Percentiles rank a stretch among this genome's conserved stretches.
Conservation (phyloP, 2,888 invertebrate genomes). For the Sepiola atlantica region DNA sequence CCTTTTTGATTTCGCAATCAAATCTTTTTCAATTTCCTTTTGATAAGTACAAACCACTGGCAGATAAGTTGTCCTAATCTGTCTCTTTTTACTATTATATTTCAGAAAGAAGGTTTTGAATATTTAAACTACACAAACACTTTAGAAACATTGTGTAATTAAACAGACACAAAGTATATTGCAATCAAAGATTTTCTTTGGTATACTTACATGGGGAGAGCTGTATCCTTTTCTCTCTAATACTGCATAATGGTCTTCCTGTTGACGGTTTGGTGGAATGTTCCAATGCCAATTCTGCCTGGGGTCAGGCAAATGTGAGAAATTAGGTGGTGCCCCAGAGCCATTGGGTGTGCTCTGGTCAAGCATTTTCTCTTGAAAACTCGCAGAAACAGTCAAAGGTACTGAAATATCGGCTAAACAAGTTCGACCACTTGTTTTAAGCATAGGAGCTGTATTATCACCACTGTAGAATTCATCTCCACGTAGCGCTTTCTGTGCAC, state of each 20-base stretch:
- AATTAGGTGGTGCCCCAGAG: constrained; percentile 53
- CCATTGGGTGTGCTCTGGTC: constrained; percentile 65
- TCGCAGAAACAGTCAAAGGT: constrained; percentile 43
- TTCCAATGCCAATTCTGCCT: background rate
- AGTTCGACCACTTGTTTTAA: background rate
- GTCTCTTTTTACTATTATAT: too few species aligned
- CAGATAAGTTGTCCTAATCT: too few species aligned
- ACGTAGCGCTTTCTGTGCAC: background rate
- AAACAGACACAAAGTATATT: background rate
- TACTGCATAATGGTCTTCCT: constrained; percentile 40
- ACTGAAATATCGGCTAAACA: background rate
- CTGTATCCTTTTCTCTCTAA: constrained; percentile 8
- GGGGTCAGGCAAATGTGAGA: constrained; percentile 39
- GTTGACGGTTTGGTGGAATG: constrained; percentile 35
- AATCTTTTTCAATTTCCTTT: too few species aligned
- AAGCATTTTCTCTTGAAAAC: constrained; percentile 43
- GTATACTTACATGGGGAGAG: constrained; percentile 38
- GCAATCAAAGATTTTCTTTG: background rate
- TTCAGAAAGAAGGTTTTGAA: too few species aligned
- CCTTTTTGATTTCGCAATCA: too few species aligned
- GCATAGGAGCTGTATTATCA: background rate
- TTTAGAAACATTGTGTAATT: too few species aligned
- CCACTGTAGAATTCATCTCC: constrained; percentile 34
- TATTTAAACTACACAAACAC: too few species aligned
- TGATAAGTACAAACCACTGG: too few species aligned